Conservation (phyloP, 2,888 invertebrate species). For the Poecilus cupreus region DNA sequence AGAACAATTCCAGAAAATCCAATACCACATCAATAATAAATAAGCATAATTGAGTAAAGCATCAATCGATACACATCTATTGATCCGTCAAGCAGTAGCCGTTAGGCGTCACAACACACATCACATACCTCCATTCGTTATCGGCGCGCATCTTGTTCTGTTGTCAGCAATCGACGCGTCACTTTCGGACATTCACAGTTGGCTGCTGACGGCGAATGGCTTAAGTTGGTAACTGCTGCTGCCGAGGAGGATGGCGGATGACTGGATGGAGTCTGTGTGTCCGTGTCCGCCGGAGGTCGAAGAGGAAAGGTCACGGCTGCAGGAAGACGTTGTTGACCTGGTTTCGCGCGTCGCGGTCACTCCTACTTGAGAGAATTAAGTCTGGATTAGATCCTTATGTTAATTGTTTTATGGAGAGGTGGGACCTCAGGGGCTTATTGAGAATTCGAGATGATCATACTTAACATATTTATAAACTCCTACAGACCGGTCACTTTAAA, state of each 20-base stretch:
- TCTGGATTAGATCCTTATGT: slow-evolving; percentile 40
- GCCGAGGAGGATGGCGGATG: background rate
- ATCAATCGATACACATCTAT: background rate
- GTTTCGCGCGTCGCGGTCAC: slow-evolving; percentile 59
- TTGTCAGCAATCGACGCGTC: background rate
- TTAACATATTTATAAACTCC: too few species aligned
- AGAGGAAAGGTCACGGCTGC: slow-evolving; percentile 64
- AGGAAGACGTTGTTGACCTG: slow-evolving; percentile 65
- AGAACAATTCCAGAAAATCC: background rate
- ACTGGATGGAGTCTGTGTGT: background rate
- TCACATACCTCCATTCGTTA: slow-evolving; percentile 30
- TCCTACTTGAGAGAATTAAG: slow-evolving; percentile 60
- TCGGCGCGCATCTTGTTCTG: background rate
- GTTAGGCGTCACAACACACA: background rate
- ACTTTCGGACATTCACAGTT: slow-evolving; percentile 1
- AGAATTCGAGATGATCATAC: too few species aligned
- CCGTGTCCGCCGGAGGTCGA: slow-evolving; percentile 35
- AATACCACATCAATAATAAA: background rate
- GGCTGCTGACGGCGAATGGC: background rate
- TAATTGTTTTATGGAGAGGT: slow-evolving; percentile 12
- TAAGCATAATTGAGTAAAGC: background rate
- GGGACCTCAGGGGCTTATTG: background rate
- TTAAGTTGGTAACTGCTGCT: background rate
- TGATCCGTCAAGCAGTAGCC: background rate
- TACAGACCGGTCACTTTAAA: too few species aligned